Evolutionary conservation across 2,797 vertebrate species (phyloP).

Genomic region (Luscinia megarhynchos): DNA sequence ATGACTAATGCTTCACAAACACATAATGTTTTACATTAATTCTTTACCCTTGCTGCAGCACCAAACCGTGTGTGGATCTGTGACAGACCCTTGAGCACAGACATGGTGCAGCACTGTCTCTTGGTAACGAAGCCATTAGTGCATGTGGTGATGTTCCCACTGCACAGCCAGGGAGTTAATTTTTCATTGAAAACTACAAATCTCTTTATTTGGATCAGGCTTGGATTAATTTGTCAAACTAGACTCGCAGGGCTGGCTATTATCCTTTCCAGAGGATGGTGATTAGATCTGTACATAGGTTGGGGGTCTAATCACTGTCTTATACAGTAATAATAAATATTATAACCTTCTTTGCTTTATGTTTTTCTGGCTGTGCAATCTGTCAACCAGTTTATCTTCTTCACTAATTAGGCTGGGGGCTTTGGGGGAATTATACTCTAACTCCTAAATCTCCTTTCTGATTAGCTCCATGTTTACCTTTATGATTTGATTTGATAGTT

Average conservation of each 20-base stretch:
- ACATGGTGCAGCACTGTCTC: neutral
- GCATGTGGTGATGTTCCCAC: neutral
- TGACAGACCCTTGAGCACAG: neutral
- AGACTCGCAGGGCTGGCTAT: slow-evolving; percentile 5
- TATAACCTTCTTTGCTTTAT: slow-evolving; percentile 65
- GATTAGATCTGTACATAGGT: slow-evolving; percentile 65
- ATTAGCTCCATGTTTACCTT: slow-evolving; percentile 60
- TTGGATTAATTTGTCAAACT: slow-evolving; percentile 67
- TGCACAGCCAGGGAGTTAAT: slow-evolving; percentile 33
- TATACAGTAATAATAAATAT: slow-evolving; percentile 54
- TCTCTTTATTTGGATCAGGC: slow-evolving; percentile 60
- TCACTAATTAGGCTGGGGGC: slow-evolving; percentile 61
- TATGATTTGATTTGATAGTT: slow-evolving; percentile 20
- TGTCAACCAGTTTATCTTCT: slow-evolving; percentile 69
- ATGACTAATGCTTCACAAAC: neutral
- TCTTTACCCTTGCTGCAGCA: neutral
- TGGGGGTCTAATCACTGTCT: slow-evolving; percentile 66
- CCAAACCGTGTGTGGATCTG: neutral
- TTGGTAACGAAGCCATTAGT: neutral
- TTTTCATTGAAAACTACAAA: slow-evolving; percentile 58
- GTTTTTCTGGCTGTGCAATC: slow-evolving; percentile 63
- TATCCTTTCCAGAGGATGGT: slow-evolving; percentile 49
- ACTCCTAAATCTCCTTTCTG: slow-evolving; percentile 58
- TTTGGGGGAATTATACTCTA: slow-evolving; percentile 53
- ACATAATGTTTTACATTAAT: neutral